Conservation (phyloP, 2,113 vertebrate genomes). For the Boleophthalmus pectinirostris region DNA sequence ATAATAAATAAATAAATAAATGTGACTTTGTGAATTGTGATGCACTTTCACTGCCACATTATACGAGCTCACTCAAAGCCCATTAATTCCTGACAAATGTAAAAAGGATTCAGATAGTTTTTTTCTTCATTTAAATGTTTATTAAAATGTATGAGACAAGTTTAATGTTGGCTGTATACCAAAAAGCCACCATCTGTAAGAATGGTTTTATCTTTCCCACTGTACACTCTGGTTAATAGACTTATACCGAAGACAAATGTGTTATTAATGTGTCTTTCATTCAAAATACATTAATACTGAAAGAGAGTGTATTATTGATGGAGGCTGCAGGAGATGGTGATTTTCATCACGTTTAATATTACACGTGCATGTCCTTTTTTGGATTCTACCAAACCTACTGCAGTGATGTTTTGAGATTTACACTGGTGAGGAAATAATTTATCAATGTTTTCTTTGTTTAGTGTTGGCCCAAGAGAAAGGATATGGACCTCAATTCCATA, state of each 20-base stretch:
- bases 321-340: conserved; percentile 42
- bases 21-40: no score
- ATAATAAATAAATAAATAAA: not conserved
- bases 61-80: not conserved
- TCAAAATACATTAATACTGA: conserved; percentile 70
- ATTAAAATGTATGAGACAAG: not conserved
- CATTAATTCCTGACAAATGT: not conserved
- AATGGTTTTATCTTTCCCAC: not conserved
- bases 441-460: conserved; percentile 70
- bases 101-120: not conserved
- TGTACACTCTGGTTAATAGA: conserved; percentile 46
- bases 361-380: conserved; percentile 49
- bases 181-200: not conserved
- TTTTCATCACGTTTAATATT: conserved; percentile 75
- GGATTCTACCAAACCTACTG: conserved; percentile 31
- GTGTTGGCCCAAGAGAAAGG: conserved; percentile 78
- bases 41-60: no score
- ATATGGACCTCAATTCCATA: conserved; percentile 79
- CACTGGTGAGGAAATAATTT: conserved; percentile 21
- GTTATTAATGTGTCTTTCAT: conserved; percentile 67
- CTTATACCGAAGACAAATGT: conserved; percentile 53
- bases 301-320: conserved; percentile 73
- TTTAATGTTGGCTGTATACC: not conserved
- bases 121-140: not conserved
- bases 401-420: conserved; percentile 48